Evolutionary conservation across 2,113 vertebrate genomes (phyloP), one percentile per base, ranked within the genome.

Genomic region (Hippopotamus amphibius): DNA sequence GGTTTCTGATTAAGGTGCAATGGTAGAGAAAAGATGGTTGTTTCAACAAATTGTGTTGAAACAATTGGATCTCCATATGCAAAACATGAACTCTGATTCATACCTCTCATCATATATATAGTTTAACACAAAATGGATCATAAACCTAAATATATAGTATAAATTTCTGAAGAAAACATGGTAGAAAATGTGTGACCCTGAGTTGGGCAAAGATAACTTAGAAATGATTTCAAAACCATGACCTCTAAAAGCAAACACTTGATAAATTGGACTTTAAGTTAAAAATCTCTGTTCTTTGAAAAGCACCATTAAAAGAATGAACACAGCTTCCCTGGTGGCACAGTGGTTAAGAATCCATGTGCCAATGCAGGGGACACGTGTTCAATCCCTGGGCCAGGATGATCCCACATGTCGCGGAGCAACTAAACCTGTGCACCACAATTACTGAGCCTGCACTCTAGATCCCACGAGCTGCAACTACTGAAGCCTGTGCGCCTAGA

Each of bases 241-340:
- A 50, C 12, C 17, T 46, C 53, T 41, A 66, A 46, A 81, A 84
- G n/a, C 9, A 88, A 82, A 74, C 24, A 48, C 65, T 16, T 0
- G 3, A 17, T 63, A 30, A 66, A 65, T 43, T 24, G 1, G 48
- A 84, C 15, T 84, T 84, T 85, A 63, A 92, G 94, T n/a, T 7
- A 74, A 95, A 96, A 80, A 53, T 8, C 22, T 59, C 46, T 55
- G 0, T 71, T 96, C 46, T 92, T 81, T 69, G 69, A 66, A 72
- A 83, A 71, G 41, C 19, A 72, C 46, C 66, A 82, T 63, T 11
- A 63, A 46, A 88, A 48, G 57, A 84, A 72, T 87, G 24, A 83
- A 61, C 59, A 53, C 8, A 13, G 50, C 13, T 53, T 53, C 13
- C 50, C 50, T 53, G 50, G 50, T 53, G 50, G 50, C 37, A 37